phyloP scores from a whole-genome alignment of 2,113 vertebrate genomes.

The Zeus faber region DNA sequence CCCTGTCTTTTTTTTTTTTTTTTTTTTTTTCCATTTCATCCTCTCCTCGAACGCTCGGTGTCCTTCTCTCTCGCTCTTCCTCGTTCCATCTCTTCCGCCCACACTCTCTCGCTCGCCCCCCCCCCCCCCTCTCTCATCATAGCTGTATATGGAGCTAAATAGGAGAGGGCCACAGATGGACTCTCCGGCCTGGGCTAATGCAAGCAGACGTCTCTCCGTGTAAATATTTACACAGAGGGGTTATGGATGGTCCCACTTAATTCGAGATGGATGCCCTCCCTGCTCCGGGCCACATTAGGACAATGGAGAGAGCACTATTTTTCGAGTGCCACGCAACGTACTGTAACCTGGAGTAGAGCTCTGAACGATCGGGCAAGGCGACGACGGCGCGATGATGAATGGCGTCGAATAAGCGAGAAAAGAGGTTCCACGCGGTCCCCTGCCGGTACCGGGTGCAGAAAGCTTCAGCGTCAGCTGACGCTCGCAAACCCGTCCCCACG shows the following conservation, averaged over 20 bases:
- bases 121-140: conserved; percentile 15
- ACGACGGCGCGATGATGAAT: not conserved
- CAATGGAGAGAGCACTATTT: conserved; percentile 34
- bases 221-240: conserved; percentile 65
- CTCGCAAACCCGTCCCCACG: no score
- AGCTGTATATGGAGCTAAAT: conserved; percentile 63
- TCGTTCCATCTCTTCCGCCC: conserved; percentile 12
- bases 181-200: conserved; percentile 52
- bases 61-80: conserved; percentile 4
- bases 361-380: not conserved
- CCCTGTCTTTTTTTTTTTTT: conserved; percentile 6
- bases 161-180: conserved; percentile 25
- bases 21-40: no score
- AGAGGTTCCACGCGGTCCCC: no score
- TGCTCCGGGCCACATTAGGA: conserved; percentile 60
- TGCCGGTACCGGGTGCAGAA: no score
- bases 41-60: no score
- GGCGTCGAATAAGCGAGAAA: no score
- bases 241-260: conserved; percentile 57
- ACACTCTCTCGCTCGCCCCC: conserved; percentile 11
- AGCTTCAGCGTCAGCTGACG: no score
- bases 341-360: not conserved
- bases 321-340: not conserved
- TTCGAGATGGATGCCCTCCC: conserved; percentile 47
- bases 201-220: conserved; percentile 51